phyloP scores from a whole-genome alignment of 2,888 invertebrate genomes.

The Cephalotes varians region DNA sequence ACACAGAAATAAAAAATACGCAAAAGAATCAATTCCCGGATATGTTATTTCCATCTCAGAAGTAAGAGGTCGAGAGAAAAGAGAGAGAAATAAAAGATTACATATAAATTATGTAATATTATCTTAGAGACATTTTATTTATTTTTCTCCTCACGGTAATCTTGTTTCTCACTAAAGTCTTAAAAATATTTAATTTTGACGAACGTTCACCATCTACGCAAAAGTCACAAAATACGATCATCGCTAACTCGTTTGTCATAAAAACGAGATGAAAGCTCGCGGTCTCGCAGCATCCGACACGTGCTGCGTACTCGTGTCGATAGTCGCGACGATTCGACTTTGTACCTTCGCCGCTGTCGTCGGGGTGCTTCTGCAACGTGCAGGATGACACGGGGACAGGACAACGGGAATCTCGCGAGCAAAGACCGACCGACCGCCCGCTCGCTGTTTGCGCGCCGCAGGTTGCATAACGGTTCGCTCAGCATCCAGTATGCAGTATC shows the following conservation, averaged over 20 bases:
- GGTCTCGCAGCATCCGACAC: slow-evolving; percentile 4
- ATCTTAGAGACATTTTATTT: neutral
- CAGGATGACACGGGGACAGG: slow-evolving; percentile 71
- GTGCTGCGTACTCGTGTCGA: neutral
- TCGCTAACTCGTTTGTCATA: neutral
- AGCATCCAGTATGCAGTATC: slow-evolving; percentile 76
- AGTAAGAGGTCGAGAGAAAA: neutral
- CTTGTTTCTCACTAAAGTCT: neutral
- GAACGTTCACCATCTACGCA: neutral
- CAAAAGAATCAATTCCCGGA: neutral
- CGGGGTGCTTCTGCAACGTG: slow-evolving; percentile 25
- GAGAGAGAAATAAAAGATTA: neutral
- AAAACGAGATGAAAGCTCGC: neutral
- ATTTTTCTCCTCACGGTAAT: neutral
- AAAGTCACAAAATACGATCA: neutral
- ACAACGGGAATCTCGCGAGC: slow-evolving; percentile 75
- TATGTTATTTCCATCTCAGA: neutral
- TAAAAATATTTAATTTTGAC: neutral
- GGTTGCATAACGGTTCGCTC: slow-evolving; percentile 82
- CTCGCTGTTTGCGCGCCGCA: slow-evolving; percentile 67
- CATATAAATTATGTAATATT: neutral
- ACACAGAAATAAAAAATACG: neutral
- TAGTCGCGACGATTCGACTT: slow-evolving; percentile 14
- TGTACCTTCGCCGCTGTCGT: slow-evolving; percentile 27
- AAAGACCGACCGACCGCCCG: slow-evolving; percentile 65